Conservation (phyloP, 2,888 invertebrate species). For the Actias luna region DNA sequence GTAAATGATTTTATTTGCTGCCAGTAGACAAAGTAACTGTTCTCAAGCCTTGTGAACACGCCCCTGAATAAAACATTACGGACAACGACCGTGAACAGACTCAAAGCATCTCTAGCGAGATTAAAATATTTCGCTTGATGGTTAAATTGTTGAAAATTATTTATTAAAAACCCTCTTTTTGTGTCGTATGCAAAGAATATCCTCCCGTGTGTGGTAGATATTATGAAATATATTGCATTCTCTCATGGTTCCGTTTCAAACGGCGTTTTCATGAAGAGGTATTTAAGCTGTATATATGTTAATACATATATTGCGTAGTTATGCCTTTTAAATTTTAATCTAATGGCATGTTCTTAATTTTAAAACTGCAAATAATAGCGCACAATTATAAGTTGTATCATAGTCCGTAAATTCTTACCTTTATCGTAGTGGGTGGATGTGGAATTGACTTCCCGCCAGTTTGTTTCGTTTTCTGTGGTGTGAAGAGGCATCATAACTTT, state of each 20-base stretch:
- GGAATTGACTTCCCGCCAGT: no score
- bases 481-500: no score
- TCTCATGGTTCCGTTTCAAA: constrained; percentile 43
- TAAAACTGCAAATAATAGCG: background rate
- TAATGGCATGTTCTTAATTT: background rate
- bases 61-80: constrained; percentile 60
- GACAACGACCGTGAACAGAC: constrained; percentile 56
- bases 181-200: constrained; percentile 40
- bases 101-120: constrained; percentile 67
- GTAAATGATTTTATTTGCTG: background rate
- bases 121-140: constrained; percentile 72
- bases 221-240: constrained; percentile 39
- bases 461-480: no score
- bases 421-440: no score
- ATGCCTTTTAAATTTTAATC: background rate
- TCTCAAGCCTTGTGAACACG: constrained; percentile 52
- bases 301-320: background rate
- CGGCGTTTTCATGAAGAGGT: constrained; percentile 13
- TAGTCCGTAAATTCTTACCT: no score
- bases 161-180: constrained; percentile 60
- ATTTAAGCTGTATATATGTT: background rate
- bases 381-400: background rate
- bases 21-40: constrained; percentile 32
- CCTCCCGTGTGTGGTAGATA: constrained; percentile 31
- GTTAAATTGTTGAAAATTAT: constrained; percentile 68